Base-by-base conservation (phyloP, 2,888 invertebrate genomes). In the Biston betularia region DNA sequence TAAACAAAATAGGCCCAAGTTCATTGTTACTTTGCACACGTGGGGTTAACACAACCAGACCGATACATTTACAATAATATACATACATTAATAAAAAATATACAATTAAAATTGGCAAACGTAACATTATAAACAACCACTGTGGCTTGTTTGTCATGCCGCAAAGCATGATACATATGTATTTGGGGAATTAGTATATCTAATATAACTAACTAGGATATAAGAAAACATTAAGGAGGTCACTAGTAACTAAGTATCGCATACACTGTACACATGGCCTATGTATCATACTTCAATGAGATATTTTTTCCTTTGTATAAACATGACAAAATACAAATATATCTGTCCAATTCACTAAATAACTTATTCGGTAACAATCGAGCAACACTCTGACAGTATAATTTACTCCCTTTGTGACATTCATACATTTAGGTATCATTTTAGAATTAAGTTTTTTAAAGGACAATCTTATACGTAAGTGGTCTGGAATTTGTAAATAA, bases 311-410 rank as follows among this genome's bases (percentile, higher is more conserved):
- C 86, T 89, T 92, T 85, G 91, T 93, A 93, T 92, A 93, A 92
- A 93, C 87, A 87, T 93, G 93, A 90, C 88, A 93, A 93, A 93
- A 93, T 93, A 93, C 91, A 90, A 91, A 90, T 86, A 89, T 89
- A 84, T 89, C 82, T 87, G 88, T 87, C 88, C 88, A 84, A 87
- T 85, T 84, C 84, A 86, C 80, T 85, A 89, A 84, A 88, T 88
- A 87, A 89, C 88, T 88, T 90, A 91, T 84, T 86, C 88, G 90
- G 92, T 92, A 93, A 93, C 92, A 89, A 92, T 89, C 89, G 88
- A 89, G 88, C 85, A 89, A 89, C 84, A 83, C 88, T 86, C 82
- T 86, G 85, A 88, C 84, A 88, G 86, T 84, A 84, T 68, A 75
- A 84, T 45, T 86, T 88, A 89, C 89, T 90, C 90, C 90, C 88